Evolutionary conservation across 37 sponge, comb jelly and placozoan species (phyloP).

Genomic region (Halisarca cf. caerulea): DNA sequence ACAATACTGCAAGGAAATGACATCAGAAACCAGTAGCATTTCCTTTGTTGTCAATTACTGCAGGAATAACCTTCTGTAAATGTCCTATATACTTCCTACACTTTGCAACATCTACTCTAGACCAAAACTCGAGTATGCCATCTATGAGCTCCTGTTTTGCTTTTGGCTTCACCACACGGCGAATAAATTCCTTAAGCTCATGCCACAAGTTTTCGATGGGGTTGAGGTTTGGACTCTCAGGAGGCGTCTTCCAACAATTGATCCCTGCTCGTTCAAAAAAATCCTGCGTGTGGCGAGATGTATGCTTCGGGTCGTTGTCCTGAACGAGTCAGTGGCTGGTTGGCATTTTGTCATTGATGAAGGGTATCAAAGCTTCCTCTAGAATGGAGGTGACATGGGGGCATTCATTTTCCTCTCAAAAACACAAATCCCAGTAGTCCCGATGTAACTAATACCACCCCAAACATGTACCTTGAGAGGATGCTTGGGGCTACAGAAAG

Average conservation of each 20-base stretch:
- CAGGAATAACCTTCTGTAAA: not conserved
- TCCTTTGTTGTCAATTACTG: constrained; percentile 8
- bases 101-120: not conserved
- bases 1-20: too few species aligned
- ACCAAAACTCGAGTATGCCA: constrained; percentile 4
- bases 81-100: constrained; percentile 12
- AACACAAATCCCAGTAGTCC: not conserved
- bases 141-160: not conserved
- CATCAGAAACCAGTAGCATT: constrained; percentile 11
- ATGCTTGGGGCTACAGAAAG: too few species aligned
- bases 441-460: not conserved
- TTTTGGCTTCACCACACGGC: not conserved
- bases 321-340: not conserved
- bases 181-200: not conserved
- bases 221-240: not conserved
- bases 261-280: not conserved
- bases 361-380: not conserved
- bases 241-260: constrained; percentile 4
- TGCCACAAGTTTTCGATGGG: constrained; percentile 21
- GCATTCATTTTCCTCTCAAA: constrained; percentile 17
- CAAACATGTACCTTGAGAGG: constrained; percentile 2
- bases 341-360: not conserved
- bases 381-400: not conserved
- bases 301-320: constrained; percentile 3
- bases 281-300: not conserved